Percentiles rank a stretch among this genome's conserved stretches.
These are phyloP conservation scores for Altica lythri DNA, from an alignment of 2,888 invertebrate genomes.

Conservation along the genomic window DNA sequence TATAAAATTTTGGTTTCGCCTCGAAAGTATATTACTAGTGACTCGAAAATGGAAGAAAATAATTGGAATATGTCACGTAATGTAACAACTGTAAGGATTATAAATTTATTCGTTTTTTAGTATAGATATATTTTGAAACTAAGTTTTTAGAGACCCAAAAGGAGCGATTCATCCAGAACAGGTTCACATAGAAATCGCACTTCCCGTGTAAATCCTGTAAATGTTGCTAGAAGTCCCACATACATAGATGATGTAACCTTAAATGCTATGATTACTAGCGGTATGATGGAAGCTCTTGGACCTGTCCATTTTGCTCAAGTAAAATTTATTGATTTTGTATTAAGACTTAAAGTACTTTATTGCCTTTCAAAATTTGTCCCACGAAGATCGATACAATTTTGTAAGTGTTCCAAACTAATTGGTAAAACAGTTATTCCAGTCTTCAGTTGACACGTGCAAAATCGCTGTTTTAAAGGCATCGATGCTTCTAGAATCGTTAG, in stretches of 20 bases:
- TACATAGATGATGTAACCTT: constrained; percentile 42
- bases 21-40: neutral
- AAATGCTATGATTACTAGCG: constrained; percentile 40
- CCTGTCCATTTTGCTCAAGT: constrained; percentile 40
- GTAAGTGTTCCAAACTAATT: too few relatives aligned
- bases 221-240: constrained; percentile 32
- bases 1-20: constrained; percentile 22
- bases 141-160: constrained; percentile 29
- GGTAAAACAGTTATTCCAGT: too few relatives aligned
- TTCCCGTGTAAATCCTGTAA: constrained; percentile 29
- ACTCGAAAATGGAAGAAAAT: constrained; percentile 31
- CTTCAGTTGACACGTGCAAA: too few relatives aligned
- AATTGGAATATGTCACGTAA: constrained; percentile 31
- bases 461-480: too few relatives aligned
- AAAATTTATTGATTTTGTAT: neutral
- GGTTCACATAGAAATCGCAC: constrained; percentile 27
- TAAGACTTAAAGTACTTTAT: too few relatives aligned
- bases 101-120: neutral
- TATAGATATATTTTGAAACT: too few relatives aligned
- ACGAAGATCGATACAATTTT: too few relatives aligned
- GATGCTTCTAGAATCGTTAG: too few relatives aligned
- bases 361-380: too few relatives aligned
- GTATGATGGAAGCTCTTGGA: constrained; percentile 39
- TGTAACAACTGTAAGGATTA: constrained; percentile 24
- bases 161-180: constrained; percentile 29